Base-by-base conservation (phyloP, 2,888 invertebrate species). In the Eudemis profundana region DNA sequence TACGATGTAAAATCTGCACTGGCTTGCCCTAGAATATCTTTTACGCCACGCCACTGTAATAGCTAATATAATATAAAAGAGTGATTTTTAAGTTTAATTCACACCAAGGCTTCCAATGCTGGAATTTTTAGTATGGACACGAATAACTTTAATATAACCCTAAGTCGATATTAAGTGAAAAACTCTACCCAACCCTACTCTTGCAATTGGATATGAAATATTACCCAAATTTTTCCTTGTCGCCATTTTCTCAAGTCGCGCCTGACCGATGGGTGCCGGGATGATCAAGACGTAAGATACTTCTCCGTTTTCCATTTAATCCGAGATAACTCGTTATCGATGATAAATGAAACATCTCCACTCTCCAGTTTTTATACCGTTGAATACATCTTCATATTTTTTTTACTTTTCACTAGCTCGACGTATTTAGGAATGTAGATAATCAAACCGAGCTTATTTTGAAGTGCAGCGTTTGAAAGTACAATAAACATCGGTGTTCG, bases 241-340 rank as follows among this genome's bases (percentile, higher is more conserved):
- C 38, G 29, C 67, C 62, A 50, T 57, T 65, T 66, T 61, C 57
- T 66, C 68, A 66, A 68, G 57, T 46, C 57, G 40, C 38, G 50
- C 15, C 36, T 56, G 63, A 67, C 62, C 61, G 59, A 67, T 61
- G 64, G 49, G 10, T 17, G 29, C 10, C 27, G 46, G 21, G n/a
- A n/a, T 53, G 68, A 70, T 68, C 69, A 68, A 69, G 71, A 67
- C 63, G 70, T 62, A 62, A 44, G 68, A 69, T 69, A 68, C 68
- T 59, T 57, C 57, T 57, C 63, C 14, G 33, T 50, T 64, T 46
- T 19, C 49, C 33, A 44, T 23, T 23, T 64, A 33, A 57, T 51
- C 64, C 38, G 50, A 57, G 64, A 65, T 51, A 51, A 51, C 65
- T 51, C 54, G 40, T 47, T 68, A 59, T 57, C 19, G 46, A 38